phyloP scores from a whole-genome alignment of 2,113 vertebrate species.

The Mesocricetus auratus region DNA sequence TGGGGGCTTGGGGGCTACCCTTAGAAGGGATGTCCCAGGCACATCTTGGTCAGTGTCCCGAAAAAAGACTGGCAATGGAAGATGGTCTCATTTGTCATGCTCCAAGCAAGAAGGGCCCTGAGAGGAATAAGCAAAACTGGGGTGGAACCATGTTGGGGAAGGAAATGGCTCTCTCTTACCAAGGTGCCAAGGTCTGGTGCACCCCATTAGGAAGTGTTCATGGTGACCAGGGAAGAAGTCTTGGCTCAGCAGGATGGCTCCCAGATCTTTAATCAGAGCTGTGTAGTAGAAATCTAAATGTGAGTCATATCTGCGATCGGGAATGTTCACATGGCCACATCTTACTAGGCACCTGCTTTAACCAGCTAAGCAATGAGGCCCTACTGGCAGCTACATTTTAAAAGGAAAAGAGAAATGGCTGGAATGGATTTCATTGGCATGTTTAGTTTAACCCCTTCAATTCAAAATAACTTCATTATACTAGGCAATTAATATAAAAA shows the following conservation, averaged over 20 bases:
- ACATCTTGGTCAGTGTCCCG: neutral
- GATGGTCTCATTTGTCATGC: neutral
- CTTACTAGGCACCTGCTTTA: neutral
- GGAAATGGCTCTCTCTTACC: neutral
- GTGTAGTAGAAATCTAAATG: neutral
- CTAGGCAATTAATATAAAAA: slow-evolving; percentile 14
- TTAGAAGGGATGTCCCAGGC: slow-evolving; percentile 31
- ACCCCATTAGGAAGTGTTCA: neutral
- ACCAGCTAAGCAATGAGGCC: neutral
- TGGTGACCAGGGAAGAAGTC: neutral
- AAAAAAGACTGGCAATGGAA: neutral
- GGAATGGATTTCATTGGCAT: slow-evolving; percentile 27
- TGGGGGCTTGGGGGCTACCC: neutral
- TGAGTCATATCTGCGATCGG: slow-evolving; percentile 23
- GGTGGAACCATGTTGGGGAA: neutral
- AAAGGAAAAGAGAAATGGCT: slow-evolving; percentile 37
- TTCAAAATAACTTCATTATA: neutral
- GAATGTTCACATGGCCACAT: neutral
- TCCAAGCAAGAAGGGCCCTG: neutral
- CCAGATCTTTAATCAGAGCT: neutral
- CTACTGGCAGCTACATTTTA: neutral
- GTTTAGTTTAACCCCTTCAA: slow-evolving; percentile 33
- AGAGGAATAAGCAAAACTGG: neutral
- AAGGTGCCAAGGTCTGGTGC: neutral
- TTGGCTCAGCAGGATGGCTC: neutral